Base-by-base conservation (phyloP, 1,140 invertebrate species). In the Mya arenaria region DNA sequence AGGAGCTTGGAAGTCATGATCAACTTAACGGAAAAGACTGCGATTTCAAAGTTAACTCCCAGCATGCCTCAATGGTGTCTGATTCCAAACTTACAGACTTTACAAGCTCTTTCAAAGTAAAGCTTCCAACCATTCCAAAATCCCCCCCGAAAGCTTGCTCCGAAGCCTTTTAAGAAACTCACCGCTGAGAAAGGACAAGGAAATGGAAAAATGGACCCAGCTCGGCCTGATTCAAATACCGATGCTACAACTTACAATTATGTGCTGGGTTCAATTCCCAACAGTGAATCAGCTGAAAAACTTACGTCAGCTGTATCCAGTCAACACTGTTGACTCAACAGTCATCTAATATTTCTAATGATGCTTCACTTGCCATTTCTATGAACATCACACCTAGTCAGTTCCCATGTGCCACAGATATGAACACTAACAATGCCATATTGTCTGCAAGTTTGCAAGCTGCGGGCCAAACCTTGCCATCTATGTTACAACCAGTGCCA, bases 1-100 rank as follows among this genome's bases (percentile, higher is more conserved):
- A 91, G 82, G 87, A 90, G 28, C 83, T 90, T 23, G 90, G 90
- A 25, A 86, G 88, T 60, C 90, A 91, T 79, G 85, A 87, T 37
- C 86, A 87, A 63, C 82, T 85, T 15, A 58, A 68, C 25, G 77
- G 77, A 5, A 80, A 80, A 68, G 77, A 80, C 48, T 60, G 65
- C 48, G 77, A 80, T 37, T 80, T 80, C 66, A 80, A 80, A 36
- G 77, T 71, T 17, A 80, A 80, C 36, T 80, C 77, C 8, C 77
- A 80, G 30, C 23, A 69, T 25, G 66, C 77, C 3, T 44, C 65
- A 41, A 48, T 36, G 36, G 30, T 48, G 1, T 41, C 41, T 25
- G 8, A 23, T 4, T n/a, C 66, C 23, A 34, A 36, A 36, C 36
- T 52, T 19, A 65, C 36, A 23, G 48, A 78, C 17, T 55, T 55